Evolutionary conservation across 2,113 vertebrate species (phyloP).

Genomic region (Pardalotus punctatus): DNA sequence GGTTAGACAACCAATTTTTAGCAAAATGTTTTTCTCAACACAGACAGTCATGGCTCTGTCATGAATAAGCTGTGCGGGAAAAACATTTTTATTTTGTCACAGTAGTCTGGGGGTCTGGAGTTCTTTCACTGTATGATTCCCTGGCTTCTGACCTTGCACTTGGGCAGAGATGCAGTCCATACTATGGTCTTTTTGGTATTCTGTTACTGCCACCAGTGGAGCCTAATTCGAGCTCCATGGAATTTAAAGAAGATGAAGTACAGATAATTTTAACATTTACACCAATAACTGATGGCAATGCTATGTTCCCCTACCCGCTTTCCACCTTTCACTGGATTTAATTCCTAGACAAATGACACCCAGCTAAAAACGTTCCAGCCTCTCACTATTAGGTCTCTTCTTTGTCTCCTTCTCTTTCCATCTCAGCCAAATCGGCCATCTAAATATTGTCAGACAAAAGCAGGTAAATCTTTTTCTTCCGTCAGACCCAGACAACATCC

Average conservation of each 20-base stretch:
- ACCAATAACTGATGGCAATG: not conserved
- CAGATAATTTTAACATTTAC: not conserved
- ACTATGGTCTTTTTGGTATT: not conserved
- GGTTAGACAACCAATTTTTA: not conserved
- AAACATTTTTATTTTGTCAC: not conserved
- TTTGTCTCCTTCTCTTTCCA: not conserved
- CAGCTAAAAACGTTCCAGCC: not conserved
- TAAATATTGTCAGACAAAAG: slow-evolving; percentile 43
- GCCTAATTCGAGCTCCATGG: not conserved
- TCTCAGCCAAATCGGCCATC: not conserved
- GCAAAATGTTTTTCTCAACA: not conserved
- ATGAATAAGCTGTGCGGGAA: not conserved
- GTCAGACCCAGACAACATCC: slow-evolving; percentile 37
- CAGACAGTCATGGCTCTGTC: not conserved
- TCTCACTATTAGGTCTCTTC: not conserved
- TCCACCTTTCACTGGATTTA: not conserved
- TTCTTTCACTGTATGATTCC: not conserved
- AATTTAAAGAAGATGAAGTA: not conserved
- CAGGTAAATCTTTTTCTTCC: slow-evolving; percentile 59
- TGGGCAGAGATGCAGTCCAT: not conserved
- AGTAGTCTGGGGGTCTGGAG: not conserved
- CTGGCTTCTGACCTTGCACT: not conserved
- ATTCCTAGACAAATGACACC: not conserved
- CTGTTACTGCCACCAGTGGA: not conserved
- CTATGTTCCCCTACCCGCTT: not conserved